Percentiles rank a stretch among this genome's conserved stretches.
These are phyloP conservation scores for Apeltes quadracus DNA, from an alignment of 2,113 vertebrate genomes.

Conservation along the genomic window DNA sequence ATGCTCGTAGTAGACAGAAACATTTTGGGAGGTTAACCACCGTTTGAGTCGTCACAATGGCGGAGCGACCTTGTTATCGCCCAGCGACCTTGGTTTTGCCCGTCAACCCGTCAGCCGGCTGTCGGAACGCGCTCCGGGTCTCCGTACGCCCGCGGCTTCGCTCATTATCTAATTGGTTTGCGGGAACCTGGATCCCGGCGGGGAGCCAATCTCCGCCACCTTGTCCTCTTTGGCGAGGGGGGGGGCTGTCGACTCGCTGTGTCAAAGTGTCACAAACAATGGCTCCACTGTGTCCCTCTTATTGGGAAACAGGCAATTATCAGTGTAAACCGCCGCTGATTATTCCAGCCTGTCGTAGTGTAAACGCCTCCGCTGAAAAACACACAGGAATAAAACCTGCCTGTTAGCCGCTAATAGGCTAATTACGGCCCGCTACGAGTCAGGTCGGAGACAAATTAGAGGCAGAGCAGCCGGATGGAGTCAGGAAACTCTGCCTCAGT, in stretches of 20 bases:
- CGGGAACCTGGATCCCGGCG: constrained; percentile 47
- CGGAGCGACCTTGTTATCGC: constrained; percentile 50
- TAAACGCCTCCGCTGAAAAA: constrained; percentile 41
- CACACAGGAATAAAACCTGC: constrained; percentile 20
- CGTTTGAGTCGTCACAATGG: constrained; percentile 33
- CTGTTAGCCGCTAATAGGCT: constrained; percentile 57
- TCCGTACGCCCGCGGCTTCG: constrained; percentile 51
- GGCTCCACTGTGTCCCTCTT: constrained; percentile 43
- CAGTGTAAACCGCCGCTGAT: constrained; percentile 53
- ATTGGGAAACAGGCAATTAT: constrained; percentile 70
- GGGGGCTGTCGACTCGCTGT: constrained; percentile 27
- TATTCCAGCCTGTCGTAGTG: constrained; percentile 42
- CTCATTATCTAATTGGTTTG: constrained; percentile 65
- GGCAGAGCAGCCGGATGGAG: constrained; percentile 27
- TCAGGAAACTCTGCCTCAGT: constrained; percentile 13
- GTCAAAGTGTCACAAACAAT: constrained; percentile 71
- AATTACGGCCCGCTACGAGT: constrained; percentile 56
- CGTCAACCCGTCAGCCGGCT: constrained; percentile 43
- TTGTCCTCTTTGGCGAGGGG: constrained; percentile 48
- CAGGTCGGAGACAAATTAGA: constrained; percentile 42
- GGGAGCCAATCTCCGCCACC: constrained; percentile 48
- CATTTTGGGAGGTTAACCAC: constrained; percentile 48
- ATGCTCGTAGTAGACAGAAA: background rate
- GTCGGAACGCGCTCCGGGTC: constrained; percentile 41
- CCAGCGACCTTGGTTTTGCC: constrained; percentile 41